A percentile compares a stretch with the other conserved stretches of the same genome.
Evolutionary conservation across 2,797 vertebrate genomes (phyloP).

Genomic region (Pristis pectinata): DNA sequence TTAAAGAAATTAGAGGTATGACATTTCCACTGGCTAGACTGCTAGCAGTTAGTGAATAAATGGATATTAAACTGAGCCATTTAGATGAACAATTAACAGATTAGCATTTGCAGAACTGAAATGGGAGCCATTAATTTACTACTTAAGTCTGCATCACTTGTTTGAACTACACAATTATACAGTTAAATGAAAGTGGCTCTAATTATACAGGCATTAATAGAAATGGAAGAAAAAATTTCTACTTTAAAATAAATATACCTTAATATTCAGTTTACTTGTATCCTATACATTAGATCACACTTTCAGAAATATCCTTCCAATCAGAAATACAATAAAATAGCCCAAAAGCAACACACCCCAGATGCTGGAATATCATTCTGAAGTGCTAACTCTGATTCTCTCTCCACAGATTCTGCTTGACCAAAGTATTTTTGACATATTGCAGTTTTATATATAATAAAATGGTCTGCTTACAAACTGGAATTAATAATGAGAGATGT

Average conservation of each 20-base stretch:
- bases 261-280: neutral
- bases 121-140: conserved; percentile 34
- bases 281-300: neutral
- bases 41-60: conserved; percentile 2
- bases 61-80: conserved; percentile 33
- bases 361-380: too few relatives aligned
- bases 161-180: conserved; percentile 28
- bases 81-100: conserved; percentile 36
- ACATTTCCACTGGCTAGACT: conserved; percentile 23
- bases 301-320: neutral
- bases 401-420: too few relatives aligned
- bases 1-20: conserved; percentile 10
- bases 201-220: neutral
- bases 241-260: conserved; percentile 13
- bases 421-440: too few relatives aligned
- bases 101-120: conserved; percentile 33
- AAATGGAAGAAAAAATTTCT: neutral
- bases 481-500: neutral
- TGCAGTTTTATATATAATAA: neutral
- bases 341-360: too few relatives aligned
- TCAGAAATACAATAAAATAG: too few relatives aligned
- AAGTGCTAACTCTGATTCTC: too few relatives aligned
- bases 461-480: neutral
- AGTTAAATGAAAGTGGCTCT: conserved; percentile 6
- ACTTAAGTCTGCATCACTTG: conserved; percentile 31